Evolutionary conservation across 2,888 invertebrate genomes (phyloP).

Genomic region (Pollenia griseotomentosa): DNA sequence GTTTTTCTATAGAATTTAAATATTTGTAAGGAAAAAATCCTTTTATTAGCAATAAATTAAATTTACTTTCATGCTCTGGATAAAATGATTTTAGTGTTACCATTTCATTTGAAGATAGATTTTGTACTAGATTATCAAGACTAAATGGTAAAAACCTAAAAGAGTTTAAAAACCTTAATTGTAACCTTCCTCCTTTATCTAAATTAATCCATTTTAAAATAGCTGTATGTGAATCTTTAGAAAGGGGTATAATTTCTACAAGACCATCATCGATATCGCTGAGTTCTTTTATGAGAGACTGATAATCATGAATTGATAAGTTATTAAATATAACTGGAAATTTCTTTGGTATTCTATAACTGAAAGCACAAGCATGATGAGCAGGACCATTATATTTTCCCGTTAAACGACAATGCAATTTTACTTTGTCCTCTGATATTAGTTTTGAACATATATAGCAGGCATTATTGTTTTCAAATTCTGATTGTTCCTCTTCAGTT

Average conservation of each 20-base stretch:
- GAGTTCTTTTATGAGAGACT: slow-evolving; percentile 27
- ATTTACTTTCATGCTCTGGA: background rate
- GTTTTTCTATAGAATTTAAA: slow-evolving; percentile 9
- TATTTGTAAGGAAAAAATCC: slow-evolving; percentile 13
- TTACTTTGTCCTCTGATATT: slow-evolving; percentile 17
- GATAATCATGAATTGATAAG: slow-evolving; percentile 13
- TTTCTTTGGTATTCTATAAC: slow-evolving; percentile 20
- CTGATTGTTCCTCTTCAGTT: background rate
- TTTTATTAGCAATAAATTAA: slow-evolving; percentile 10
- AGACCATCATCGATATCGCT: slow-evolving; percentile 29
- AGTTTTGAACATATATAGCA: slow-evolving; percentile 36
- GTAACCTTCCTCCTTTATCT: slow-evolving; percentile 13
- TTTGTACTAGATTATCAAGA: slow-evolving; percentile 49
- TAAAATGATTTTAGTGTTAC: slow-evolving; percentile 71
- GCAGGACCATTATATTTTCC: slow-evolving; percentile 45
- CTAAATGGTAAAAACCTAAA: slow-evolving; percentile 60
- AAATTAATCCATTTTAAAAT: slow-evolving; percentile 55
- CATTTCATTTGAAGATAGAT: slow-evolving; percentile 46
- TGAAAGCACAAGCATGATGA: slow-evolving; percentile 38
- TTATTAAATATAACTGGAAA: slow-evolving; percentile 46
- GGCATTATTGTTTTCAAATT: background rate
- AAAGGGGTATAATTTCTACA: slow-evolving; percentile 76
- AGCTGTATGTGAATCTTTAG: slow-evolving; percentile 78
- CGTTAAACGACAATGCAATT: slow-evolving; percentile 44
- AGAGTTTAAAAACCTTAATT: slow-evolving; percentile 66